phyloP scores from a whole-genome alignment of 1,140 invertebrate genomes.

The Nephotettix cincticeps region DNA sequence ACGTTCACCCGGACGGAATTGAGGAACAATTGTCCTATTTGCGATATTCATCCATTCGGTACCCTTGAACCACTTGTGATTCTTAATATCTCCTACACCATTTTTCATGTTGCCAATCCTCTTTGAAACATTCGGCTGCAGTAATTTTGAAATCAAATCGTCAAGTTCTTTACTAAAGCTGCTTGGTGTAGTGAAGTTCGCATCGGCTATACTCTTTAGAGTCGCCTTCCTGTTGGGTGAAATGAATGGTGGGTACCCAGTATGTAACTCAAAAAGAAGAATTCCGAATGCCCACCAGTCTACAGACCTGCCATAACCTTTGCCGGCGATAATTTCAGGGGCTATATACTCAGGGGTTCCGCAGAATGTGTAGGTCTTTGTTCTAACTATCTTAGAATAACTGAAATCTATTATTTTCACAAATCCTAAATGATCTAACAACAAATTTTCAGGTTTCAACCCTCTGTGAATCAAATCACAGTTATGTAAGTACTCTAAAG shows the following conservation, averaged over 20 bases:
- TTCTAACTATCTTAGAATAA: conserved; percentile 28
- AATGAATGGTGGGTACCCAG: conserved; percentile 82
- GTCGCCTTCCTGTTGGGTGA: conserved; percentile 82
- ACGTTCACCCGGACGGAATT: no score
- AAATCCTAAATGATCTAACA: conserved; percentile 49
- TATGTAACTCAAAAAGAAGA: conserved; percentile 81
- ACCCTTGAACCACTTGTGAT: conserved; percentile 47
- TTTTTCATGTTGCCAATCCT: conserved; percentile 87
- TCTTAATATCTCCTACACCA: conserved; percentile 68
- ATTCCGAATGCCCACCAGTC: conserved; percentile 97
- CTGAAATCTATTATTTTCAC: conserved; percentile 29
- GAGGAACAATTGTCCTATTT: conserved; percentile 29
- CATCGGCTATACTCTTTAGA: conserved; percentile 79
- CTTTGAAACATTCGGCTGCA: conserved; percentile 85
- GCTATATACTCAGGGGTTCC: conserved; percentile 96
- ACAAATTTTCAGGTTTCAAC: conserved; percentile 94
- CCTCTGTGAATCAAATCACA: conserved; percentile 89
- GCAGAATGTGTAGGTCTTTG: conserved; percentile 85
- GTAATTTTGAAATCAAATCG: conserved; percentile 82
- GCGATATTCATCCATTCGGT: conserved; percentile 33
- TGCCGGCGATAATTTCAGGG: conserved; percentile 91
- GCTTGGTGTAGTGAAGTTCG: neutral
- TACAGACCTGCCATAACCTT: conserved; percentile 93
- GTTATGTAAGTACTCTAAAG: conserved; percentile 90
- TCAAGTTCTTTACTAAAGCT: conserved; percentile 72